These are phyloP conservation scores for Battus philenor DNA, from an alignment of 1,140 invertebrate species.

Conservation along the genomic window DNA sequence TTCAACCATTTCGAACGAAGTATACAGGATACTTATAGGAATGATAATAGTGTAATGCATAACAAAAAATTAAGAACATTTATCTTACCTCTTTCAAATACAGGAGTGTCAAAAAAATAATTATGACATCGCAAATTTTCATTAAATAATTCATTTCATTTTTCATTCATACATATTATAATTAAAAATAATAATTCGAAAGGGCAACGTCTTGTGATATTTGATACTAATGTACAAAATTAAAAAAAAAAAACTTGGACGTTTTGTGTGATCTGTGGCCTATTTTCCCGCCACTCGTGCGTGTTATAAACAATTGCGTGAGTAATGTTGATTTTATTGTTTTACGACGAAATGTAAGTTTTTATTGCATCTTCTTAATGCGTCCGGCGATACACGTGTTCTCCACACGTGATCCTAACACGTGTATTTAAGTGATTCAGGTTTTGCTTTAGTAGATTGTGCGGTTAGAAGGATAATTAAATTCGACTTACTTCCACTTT, in stretches of 20 bases:
- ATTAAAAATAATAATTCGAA: too few relatives aligned
- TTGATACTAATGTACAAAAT: neutral
- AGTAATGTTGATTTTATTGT: constrained; percentile 2
- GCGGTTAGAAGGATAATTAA: too few relatives aligned
- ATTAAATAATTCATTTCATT: constrained; percentile 18
- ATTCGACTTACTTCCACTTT: too few relatives aligned
- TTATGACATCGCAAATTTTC: constrained; percentile 12
- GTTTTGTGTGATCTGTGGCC: neutral
- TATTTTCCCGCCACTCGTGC: neutral
- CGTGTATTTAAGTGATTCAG: neutral
- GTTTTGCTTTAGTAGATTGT: neutral
- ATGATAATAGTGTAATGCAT: too few relatives aligned
- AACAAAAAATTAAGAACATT: too few relatives aligned
- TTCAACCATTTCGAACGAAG: too few relatives aligned
- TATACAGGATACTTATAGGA: too few relatives aligned
- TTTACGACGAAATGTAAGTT: neutral
- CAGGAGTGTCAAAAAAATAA: constrained; percentile 13
- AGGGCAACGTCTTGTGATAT: too few relatives aligned
- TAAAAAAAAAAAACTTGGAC: neutral
- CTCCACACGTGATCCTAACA: constrained; percentile 1
- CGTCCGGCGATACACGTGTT: neutral
- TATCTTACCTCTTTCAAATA: constrained; percentile 15
- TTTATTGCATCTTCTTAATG: neutral
- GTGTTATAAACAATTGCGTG: neutral
- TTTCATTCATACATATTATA: too few relatives aligned